Evolutionary conservation across 2,797 vertebrate genomes (phyloP), one percentile per base, ranked within the genome.

Genomic region (Alcedo quadribrachys): DNA sequence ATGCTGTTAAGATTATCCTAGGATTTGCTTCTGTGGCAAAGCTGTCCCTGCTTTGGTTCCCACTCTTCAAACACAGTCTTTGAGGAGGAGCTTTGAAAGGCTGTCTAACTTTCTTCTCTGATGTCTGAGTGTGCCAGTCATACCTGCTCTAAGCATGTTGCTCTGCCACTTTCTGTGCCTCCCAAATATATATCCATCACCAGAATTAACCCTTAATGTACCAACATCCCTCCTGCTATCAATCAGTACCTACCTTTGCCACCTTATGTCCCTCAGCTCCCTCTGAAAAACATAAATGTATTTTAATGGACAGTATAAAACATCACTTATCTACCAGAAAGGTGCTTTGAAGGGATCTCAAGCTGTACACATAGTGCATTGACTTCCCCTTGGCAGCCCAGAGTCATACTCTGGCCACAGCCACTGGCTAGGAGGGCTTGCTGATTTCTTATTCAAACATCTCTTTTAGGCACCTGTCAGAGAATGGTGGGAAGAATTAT

Each of bases 181-280:
- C 46, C 8, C 28, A 27, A 1, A 0, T 42, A 48, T 55, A 8
- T 3, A 10, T 11, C 30, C n/a, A 53, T 18, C 33, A 54, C 5
- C 1, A 2, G 13, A 27, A 75, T 53, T 33, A 15, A 75, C 5
- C 8, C 33, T 67, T 62, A 51, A 21, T 43, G 70, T 84, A 42
- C 58, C 75, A 12, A 16, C 11, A 68, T 28, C 7, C 14, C 19
- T 57, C 8, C 22, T 32, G 8, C 17, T 88, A 17, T 45, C 48
- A 63, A n/a, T 71, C 54, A 48, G 20, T 35, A 54, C 30, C 20
- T 60, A 6, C 53, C 8, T 9, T 9, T 75, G 53, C 33, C 45
- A 80, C 11, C 11, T 37, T 12, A 30, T 15, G 18, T 66, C 48
- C 43, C 75, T 75, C 33, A 75, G 32, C n/a, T 55, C 19, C 15